Evolutionary conservation across 2,888 invertebrate genomes (phyloP).

Genomic region (Heliconius charithonia): DNA sequence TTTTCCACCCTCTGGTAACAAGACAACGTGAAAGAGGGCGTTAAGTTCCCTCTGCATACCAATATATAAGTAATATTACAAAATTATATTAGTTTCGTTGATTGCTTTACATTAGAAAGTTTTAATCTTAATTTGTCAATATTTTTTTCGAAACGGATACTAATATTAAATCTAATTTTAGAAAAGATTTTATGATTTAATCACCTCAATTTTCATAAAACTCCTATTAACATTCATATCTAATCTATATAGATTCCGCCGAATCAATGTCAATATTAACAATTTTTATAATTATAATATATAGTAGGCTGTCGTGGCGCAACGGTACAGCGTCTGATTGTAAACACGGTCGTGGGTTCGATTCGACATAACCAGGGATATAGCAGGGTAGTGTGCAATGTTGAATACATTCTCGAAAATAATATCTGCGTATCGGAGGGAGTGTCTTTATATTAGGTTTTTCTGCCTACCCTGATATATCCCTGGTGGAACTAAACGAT

Average conservation of each 20-base stretch:
- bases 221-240: neutral
- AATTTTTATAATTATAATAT: neutral
- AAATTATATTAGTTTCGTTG: neutral
- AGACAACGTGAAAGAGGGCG: too few relatives aligned
- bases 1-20: too few relatives aligned
- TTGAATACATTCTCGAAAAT: too few relatives aligned
- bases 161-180: neutral
- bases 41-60: neutral
- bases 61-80: neutral
- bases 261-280: slow-evolving; percentile 3
- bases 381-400: too few relatives aligned
- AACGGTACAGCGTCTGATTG: neutral
- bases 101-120: slow-evolving; percentile 11
- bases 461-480: too few relatives aligned
- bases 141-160: neutral
- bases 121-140: neutral
- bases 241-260: neutral
- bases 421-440: too few relatives aligned
- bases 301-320: neutral
- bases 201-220: neutral
- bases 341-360: neutral
- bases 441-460: too few relatives aligned
- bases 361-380: neutral
- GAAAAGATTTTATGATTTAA: neutral
- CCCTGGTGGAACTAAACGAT: too few relatives aligned